Conservation (phyloP, 35 echinoderm and acorn worm genomes). For the Lytechinus pictus region DNA sequence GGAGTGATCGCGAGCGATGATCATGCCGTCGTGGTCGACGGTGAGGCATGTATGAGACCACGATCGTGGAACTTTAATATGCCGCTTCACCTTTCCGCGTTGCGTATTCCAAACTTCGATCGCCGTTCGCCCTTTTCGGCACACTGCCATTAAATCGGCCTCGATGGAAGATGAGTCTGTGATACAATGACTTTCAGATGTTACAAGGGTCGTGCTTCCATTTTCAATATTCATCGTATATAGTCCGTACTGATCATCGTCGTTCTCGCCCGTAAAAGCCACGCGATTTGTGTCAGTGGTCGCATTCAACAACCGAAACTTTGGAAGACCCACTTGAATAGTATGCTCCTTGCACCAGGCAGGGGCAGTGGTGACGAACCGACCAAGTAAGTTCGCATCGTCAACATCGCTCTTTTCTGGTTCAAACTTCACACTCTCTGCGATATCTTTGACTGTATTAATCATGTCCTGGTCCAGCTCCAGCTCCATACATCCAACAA, state of each 20-base stretch:
- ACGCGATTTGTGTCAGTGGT: background rate
- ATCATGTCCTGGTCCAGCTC: constrained; percentile 24
- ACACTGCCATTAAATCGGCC: constrained; percentile 30
- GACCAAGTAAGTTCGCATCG: background rate
- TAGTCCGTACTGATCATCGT: background rate
- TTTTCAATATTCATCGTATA: constrained; percentile 36
- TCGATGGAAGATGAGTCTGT: background rate
- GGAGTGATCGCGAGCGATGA: constrained; percentile 7
- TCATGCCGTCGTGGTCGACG: background rate
- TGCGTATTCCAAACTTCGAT: constrained; percentile 24
- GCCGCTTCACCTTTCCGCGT: background rate
- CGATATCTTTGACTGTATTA: background rate
- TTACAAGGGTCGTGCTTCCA: background rate
- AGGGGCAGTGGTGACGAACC: constrained; percentile 37
- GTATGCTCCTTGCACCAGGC: constrained; percentile 27
- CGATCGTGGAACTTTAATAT: background rate
- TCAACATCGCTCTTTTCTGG: background rate
- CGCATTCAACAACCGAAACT: constrained; percentile 26
- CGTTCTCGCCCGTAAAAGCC: constrained; percentile 28
- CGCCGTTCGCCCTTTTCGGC: background rate
- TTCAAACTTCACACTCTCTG: constrained; percentile 10
- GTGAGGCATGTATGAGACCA: constrained; percentile 24
- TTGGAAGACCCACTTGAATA: constrained; percentile 25
- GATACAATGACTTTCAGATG: background rate
- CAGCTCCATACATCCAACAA: background rate